Percentiles rank a stretch among this genome's conserved stretches.
Evolutionary conservation across 2,113 vertebrate genomes (phyloP).

Genomic region (Rhineura floridana): DNA sequence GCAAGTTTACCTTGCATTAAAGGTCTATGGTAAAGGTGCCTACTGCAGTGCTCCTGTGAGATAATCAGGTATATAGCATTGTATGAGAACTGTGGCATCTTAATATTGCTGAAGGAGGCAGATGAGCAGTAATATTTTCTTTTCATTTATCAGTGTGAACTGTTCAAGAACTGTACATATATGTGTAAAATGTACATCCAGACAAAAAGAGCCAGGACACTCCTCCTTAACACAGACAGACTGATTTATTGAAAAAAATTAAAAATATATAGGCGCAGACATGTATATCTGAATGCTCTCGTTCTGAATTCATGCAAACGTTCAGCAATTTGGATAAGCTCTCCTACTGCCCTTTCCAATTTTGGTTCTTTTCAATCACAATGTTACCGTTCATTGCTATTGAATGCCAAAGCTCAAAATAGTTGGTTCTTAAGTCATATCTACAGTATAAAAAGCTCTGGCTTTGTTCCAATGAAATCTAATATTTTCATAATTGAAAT

Average conservation of each 20-base stretch:
- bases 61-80: background rate
- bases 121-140: background rate
- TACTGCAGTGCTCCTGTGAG: background rate
- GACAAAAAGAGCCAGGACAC: background rate
- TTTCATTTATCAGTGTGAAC: background rate
- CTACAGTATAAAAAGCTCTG: too few species aligned
- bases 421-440: too few species aligned
- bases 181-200: background rate
- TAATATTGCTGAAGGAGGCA: background rate
- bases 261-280: background rate
- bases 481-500: too few species aligned
- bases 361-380: background rate
- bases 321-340: background rate
- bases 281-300: background rate
- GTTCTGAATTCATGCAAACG: constrained; percentile 1
- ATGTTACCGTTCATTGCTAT: too few species aligned
- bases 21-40: background rate
- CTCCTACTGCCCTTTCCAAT: background rate
- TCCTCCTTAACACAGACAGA: background rate
- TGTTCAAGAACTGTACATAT: background rate
- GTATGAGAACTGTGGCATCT: background rate
- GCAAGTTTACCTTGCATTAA: background rate
- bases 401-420: too few species aligned
- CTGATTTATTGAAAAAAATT: background rate
- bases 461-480: too few species aligned